These are phyloP conservation scores for Paraescarpia echinospica DNA, from an alignment of 1,140 invertebrate species.

Conservation along the genomic window DNA sequence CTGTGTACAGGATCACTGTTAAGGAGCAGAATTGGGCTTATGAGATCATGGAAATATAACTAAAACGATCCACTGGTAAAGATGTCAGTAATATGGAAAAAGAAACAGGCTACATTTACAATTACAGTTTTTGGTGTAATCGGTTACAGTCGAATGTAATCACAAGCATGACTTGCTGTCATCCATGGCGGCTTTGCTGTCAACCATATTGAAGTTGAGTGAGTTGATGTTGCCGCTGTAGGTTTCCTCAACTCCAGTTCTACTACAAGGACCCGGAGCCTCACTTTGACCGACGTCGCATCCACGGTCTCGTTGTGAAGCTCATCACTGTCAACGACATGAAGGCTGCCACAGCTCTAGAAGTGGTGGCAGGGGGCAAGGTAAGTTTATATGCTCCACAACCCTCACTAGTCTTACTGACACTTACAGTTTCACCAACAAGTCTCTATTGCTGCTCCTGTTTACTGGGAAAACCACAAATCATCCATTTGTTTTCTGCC, in stretches of 20 bases:
- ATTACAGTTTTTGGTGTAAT: neutral
- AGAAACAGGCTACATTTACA: too few species aligned
- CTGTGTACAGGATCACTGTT: too few species aligned
- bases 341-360: constrained; percentile 77
- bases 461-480: neutral
- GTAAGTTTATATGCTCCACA: constrained; percentile 65
- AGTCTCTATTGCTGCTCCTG: too few species aligned
- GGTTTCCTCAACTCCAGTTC: constrained; percentile 68
- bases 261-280: constrained; percentile 58
- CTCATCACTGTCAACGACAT: constrained; percentile 76
- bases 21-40: too few species aligned
- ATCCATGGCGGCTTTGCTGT: neutral
- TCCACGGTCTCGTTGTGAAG: constrained; percentile 78
- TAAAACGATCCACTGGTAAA: too few species aligned
- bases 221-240: constrained; percentile 34
- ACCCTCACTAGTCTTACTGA: neutral
- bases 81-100: too few species aligned
- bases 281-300: constrained; percentile 74
- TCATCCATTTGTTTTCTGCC: neutral
- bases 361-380: constrained; percentile 82
- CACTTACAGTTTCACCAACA: neutral
- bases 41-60: too few species aligned
- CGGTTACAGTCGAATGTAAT: neutral
- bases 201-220: neutral
- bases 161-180: neutral